A percentile compares a stretch with the other conserved stretches of the same genome.
Evolutionary conservation across 2,888 invertebrate species (phyloP).

Genomic region (Conus canariensis): DNA sequence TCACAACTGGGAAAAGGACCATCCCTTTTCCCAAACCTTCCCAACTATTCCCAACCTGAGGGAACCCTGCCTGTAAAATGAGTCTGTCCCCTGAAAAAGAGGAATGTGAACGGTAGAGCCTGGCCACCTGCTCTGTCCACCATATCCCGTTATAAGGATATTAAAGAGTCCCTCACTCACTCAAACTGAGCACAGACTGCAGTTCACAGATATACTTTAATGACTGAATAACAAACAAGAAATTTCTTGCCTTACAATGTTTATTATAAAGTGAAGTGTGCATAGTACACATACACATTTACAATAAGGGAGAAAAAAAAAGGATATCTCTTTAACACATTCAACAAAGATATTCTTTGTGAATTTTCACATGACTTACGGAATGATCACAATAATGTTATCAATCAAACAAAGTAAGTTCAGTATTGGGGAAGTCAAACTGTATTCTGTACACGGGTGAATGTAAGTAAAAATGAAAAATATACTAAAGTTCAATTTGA

Average conservation of each 20-base stretch:
- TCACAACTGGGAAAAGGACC: no score
- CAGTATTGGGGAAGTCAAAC: not conserved
- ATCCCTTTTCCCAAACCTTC: no score
- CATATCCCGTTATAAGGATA: no score
- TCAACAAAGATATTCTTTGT: not conserved
- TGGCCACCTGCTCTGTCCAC: no score
- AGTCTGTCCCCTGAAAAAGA: no score
- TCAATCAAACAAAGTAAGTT: not conserved
- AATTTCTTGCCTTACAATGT: not conserved
- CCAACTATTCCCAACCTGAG: no score
- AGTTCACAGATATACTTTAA: no score
- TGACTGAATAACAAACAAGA: no score
- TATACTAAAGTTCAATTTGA: not conserved
- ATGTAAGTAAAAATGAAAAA: not conserved
- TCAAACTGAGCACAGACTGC: no score
- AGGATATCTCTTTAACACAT: not conserved
- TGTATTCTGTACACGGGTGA: not conserved
- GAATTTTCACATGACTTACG: not conserved
- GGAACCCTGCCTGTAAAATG: no score
- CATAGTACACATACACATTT: slow-evolving; percentile 29
- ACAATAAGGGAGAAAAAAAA: not conserved
- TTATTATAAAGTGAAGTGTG: not conserved
- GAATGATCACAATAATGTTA: not conserved
- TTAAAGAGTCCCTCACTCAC: no score
- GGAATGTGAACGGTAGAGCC: no score